phyloP scores from a whole-genome alignment of 2,888 invertebrate species.

The Pilophorus perplexus region DNA sequence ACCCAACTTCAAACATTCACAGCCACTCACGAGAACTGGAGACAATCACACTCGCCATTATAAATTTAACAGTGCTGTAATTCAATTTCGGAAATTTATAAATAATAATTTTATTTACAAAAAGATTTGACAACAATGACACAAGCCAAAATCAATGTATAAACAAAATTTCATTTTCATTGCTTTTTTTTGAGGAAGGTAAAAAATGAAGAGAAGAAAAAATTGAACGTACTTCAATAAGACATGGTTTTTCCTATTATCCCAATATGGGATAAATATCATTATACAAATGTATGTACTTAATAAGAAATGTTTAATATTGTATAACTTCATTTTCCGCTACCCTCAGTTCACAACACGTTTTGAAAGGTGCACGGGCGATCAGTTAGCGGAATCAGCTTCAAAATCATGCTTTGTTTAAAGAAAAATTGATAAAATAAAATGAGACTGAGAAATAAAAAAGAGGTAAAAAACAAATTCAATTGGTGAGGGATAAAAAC shows the following conservation, averaged over 20 bases:
- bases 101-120: constrained; percentile 46
- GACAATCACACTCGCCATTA: constrained; percentile 9
- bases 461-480: too few species aligned
- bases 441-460: too few species aligned
- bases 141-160: constrained; percentile 36
- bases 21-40: too few species aligned
- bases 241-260: constrained; percentile 41
- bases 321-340: constrained; percentile 26
- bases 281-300: constrained; percentile 43
- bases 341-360: constrained; percentile 32
- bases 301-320: constrained; percentile 22
- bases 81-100: constrained; percentile 42
- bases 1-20: too few species aligned
- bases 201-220: constrained; percentile 25
- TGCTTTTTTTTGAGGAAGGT: constrained; percentile 23
- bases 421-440: too few species aligned
- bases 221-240: constrained; percentile 19
- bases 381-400: too few species aligned
- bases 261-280: constrained; percentile 46
- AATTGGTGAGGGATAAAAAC: too few species aligned
- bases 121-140: constrained; percentile 45
- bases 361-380: too few species aligned
- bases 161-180: constrained; percentile 35
- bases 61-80: constrained; percentile 38
- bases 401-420: too few species aligned